phyloP scores from a whole-genome alignment of 1,140 invertebrate species.

The Drosophila rufa region DNA sequence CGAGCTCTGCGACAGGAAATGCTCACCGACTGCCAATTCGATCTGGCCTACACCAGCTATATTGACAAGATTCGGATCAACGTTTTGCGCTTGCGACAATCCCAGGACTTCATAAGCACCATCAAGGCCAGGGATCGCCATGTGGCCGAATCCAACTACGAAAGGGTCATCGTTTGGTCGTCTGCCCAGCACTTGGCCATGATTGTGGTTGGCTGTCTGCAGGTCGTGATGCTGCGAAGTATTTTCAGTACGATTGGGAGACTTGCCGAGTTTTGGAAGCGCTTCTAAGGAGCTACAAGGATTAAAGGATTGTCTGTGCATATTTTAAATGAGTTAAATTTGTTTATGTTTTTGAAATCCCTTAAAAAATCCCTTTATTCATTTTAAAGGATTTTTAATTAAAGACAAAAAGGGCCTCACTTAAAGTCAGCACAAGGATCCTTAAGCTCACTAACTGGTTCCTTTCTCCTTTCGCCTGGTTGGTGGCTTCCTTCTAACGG shows the following conservation, averaged over 20 bases:
- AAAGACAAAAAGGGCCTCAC: no score
- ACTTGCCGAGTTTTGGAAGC: constrained; percentile 86
- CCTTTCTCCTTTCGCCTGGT: constrained; percentile 20
- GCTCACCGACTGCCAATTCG: constrained; percentile 88
- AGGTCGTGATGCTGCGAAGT: constrained; percentile 89
- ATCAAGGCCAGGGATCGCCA: constrained; percentile 92
- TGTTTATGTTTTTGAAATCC: no score
- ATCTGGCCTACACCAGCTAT: constrained; percentile 87
- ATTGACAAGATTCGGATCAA: constrained; percentile 87
- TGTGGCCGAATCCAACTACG: constrained; percentile 90
- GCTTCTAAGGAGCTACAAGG: constrained; percentile 1
- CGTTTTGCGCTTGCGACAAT: constrained; percentile 87
- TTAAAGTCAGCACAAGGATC: background rate
- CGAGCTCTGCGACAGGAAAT: constrained; percentile 85
- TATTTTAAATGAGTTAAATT: background rate
- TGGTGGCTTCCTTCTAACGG: constrained; percentile 9
- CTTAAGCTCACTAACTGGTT: background rate
- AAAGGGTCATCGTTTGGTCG: constrained; percentile 90
- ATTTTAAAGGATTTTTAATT: no score
- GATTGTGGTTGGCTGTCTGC: constrained; percentile 88
- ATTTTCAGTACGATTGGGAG: constrained; percentile 88
- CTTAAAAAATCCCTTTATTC: no score
- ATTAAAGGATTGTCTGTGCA: no score
- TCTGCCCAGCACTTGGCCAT: constrained; percentile 89
- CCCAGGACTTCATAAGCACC: constrained; percentile 90